Evolutionary conservation across 64 coral and sea anemone genomes (phyloP).

Genomic region (Catalaphyllia jardinei): DNA sequence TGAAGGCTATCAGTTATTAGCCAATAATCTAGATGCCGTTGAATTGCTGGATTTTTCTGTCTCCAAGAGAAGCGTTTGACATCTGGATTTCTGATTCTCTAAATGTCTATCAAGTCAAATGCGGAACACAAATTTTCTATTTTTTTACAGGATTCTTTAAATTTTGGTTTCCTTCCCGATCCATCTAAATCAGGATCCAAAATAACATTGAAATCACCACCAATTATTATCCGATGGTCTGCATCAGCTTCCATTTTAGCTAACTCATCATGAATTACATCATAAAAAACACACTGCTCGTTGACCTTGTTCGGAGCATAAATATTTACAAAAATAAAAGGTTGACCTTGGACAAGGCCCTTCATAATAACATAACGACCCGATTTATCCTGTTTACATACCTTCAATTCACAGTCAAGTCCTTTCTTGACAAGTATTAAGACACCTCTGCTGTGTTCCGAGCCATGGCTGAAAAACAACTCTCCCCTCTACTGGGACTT

Average conservation of each 20-base stretch:
- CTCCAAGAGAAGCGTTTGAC: too few species aligned
- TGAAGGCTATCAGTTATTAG: too few species aligned
- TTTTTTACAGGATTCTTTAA: too few species aligned
- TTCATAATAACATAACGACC: constrained; percentile 28
- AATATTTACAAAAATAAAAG: constrained; percentile 39
- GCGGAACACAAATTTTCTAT: too few species aligned
- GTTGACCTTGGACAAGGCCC: constrained; percentile 11
- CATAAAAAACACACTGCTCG: background rate
- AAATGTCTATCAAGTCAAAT: too few species aligned
- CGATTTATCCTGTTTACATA: background rate
- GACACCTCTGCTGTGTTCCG: constrained; percentile 13
- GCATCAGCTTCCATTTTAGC: background rate
- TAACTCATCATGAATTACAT: background rate
- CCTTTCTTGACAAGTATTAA: constrained; percentile 16
- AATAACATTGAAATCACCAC: too few species aligned
- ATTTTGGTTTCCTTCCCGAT: too few species aligned
- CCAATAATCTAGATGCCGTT: too few species aligned
- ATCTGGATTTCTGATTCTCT: too few species aligned
- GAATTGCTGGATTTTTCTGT: too few species aligned
- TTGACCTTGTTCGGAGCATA: constrained; percentile 41
- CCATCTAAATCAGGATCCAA: too few species aligned
- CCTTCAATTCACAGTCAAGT: constrained; percentile 24
- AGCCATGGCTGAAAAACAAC: constrained; percentile 38
- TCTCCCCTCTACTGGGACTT: constrained; percentile 20
- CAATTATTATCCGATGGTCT: too few species aligned